Base-by-base conservation (phyloP, 2,113 vertebrate species). In the Anser cygnoides region DNA sequence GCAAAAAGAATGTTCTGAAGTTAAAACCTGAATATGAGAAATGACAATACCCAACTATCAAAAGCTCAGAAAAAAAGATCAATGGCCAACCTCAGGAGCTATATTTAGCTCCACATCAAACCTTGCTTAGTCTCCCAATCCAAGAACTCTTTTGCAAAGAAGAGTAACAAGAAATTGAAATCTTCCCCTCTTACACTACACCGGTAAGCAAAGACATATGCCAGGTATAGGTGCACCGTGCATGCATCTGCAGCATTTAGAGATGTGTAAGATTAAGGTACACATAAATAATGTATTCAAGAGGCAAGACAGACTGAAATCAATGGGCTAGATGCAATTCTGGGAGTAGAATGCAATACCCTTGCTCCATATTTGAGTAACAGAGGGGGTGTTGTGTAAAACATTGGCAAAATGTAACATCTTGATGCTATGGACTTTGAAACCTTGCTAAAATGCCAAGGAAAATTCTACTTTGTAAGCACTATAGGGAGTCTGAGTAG, bases 261-360 rank as follows among this genome's bases (percentile, higher is more conserved):
- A 68, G 66, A 46, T n/a, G 22, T 46, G 4, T 17, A 81, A 78
- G 66, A 78, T 0, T 11, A 22, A 46, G 43, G n/a, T 25, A 25
- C 66, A 82, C 70, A 68, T 79, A 85, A 96, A 82, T 82, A 81
- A 91, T 43, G 16, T 9, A 84, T 71, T 78, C 43, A 71, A 92
- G 65, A 66, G 52, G 70, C 23, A 71, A 91, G 33, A 6, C 76
- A 78, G 65, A 25, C 23, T 77, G 50, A 91, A 95, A 89, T 84
- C 89, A 84, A 74, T 55, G 77, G 50, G 70, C 70, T 67, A 87
- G 80, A 81, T 63, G 41, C 41, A 84, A 44, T 46, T 91, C 65
- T 67, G 65, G 50, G 39, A 85, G 74, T 37, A 63, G 70, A 71
- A 11, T 50, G 46, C 49, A 87, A 57, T 58, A 79, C 33, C 28